A percentile compares a stretch with the other conserved stretches of the same genome.
Evolutionary conservation across 2,113 vertebrate genomes (phyloP).

Genomic region (Gnathonemus echidnorhynchus): DNA sequence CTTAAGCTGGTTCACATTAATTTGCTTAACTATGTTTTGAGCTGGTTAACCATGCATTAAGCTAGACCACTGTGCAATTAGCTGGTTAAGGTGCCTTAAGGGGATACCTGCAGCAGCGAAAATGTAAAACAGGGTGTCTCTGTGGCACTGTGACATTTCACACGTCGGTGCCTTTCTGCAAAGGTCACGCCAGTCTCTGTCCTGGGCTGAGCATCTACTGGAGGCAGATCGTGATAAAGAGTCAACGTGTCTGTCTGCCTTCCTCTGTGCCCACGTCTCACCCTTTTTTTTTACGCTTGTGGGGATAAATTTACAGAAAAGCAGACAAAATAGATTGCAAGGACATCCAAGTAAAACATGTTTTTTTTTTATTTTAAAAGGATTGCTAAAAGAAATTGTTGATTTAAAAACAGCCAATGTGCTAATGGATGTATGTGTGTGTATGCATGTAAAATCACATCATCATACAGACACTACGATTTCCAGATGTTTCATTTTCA

Average conservation of each 20-base stretch:
- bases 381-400: not conserved
- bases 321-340: not conserved
- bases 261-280: not conserved
- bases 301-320: not conserved
- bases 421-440: not conserved
- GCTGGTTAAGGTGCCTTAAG: not conserved
- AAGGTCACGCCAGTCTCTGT: slow-evolving; percentile 1
- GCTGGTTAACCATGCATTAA: not conserved
- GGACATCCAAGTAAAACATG: not conserved
- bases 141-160: slow-evolving; percentile 4
- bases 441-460: not conserved
- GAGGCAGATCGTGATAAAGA: not conserved
- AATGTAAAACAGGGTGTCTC: not conserved
- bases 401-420: not conserved
- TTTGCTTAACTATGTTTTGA: not conserved
- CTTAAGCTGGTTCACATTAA: not conserved
- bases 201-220: not conserved
- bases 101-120: not conserved
- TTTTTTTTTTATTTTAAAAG: not conserved
- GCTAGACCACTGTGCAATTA: not conserved
- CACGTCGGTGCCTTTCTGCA: not conserved
- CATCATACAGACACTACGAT: not conserved
- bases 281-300: not conserved
- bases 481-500: not conserved
- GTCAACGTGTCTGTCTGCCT: not conserved